Base-by-base conservation (phyloP, 2,888 invertebrate species). In the Patella caerulea region DNA sequence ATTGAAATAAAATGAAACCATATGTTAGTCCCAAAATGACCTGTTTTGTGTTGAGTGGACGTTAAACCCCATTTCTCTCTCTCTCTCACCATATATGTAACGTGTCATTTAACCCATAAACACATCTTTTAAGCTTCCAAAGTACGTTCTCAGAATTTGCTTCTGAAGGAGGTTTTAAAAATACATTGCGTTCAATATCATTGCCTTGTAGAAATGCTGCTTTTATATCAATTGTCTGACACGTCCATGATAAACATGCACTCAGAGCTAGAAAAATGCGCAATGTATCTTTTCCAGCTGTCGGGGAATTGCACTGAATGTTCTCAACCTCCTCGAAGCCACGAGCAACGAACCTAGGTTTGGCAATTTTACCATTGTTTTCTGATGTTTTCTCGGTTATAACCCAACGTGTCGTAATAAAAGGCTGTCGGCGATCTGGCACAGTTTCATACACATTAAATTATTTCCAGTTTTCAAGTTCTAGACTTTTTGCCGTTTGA, bases 81-180 rank as follows among this genome's bases (percentile, higher is more conserved):
- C n/a, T n/a, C n/a, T n/a, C n/a, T n/a, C n/a, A 34, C 34, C 34
- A 34, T 2, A 34, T 34, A 34, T 2, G 34, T 34, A 2, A 34
- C 0, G 34, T 2, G 2, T 34, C 34, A 34, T 34, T 34, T 34
- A 34, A 34, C 34, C 34, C 34, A 34, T 34, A 34, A 34, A 34
- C 34, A 34, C 34, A 34, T 34, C 2, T 2, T 2, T 34, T 34
- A 34, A 34, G 34, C 34, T 34, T 34, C 34, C 34, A 34, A 34
- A 34, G 34, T 34, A 2, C 34, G 34, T 34, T 34, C 2, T 45
- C 71, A 73, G 17, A 73, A 72, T 52, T 74, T 45, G 77, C 79
- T 59, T 59, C 15, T 7, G 59, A n/a, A 1, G 59, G 59, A 15
- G 59, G 59, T 15, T 59, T 59, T 15, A 59, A n/a, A 59, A 14